Evolutionary conservation across 30 jellyfish, hydroid and myxozoan genomes (phyloP), one percentile per base, ranked within the genome.

Genomic region (Hydractinia echinata): DNA sequence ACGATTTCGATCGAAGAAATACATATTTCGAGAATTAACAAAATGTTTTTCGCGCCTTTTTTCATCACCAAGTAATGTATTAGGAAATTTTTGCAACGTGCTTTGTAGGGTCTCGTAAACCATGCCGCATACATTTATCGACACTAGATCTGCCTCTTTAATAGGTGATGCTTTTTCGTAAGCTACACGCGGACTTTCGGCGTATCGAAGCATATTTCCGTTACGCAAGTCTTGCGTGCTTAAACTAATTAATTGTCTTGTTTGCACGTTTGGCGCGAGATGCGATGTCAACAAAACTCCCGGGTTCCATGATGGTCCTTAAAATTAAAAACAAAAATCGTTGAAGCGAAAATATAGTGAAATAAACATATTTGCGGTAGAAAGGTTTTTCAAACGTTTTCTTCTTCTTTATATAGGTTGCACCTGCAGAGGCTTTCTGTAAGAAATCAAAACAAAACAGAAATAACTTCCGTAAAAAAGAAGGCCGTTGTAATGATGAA

Each of bases 1-100:
- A 81, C 98, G 92, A 79, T 85, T 92, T 61, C 95, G 89, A 86
- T 92, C 98, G 66, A 92, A 84, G 72, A 87, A 92, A 77, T 87
- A 92, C 51, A 82, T 70, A 21, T 88, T 85, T 60, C 98, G 87
- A 7, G 96, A 83, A 21, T 68, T 70, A 48, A 92, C 73, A 61
- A 49, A 92, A 77, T 83, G 81, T 58, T 77, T 55, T 16, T 71
- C 77, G 13, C 96, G 76, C 76, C 61, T 70, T 50, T 62, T 83
- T 54, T 71, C 77, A 86, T 80, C 82, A 10, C 98, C 98, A n/a
- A 92, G 86, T 52, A 92, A 79, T 61, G 98, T 92, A 77, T 79
- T 62, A 0, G 98, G 98, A 66, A 92, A 92, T 72, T 61, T 83
- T 51, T 56, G 67, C 10, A 92, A 73, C 9, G 98, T 92, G 4